Conservation (phyloP, 2,797 vertebrate genomes). For the Bufotes viridis region DNA sequence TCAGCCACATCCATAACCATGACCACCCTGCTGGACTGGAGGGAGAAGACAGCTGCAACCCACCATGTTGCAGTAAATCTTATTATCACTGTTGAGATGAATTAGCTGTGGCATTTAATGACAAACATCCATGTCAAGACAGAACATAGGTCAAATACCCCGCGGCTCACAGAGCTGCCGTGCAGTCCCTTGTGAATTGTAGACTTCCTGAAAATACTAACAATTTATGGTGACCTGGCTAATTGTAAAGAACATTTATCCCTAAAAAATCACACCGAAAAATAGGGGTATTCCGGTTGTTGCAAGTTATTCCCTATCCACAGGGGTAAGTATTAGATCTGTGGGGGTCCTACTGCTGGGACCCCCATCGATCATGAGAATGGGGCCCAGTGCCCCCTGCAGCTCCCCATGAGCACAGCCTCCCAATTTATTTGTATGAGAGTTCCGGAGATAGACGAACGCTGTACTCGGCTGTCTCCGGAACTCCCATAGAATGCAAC, state of each 20-base stretch:
- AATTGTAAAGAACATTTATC: neutral
- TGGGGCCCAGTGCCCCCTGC: too few species aligned
- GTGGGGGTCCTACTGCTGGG: too few species aligned
- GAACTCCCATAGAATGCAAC: too few species aligned
- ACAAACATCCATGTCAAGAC: slow-evolving; percentile 20
- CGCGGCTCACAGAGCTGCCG: neutral
- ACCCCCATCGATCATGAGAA: too few species aligned
- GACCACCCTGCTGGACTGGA: slow-evolving; percentile 8
- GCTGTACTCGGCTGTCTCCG: too few species aligned
- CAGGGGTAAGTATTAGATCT: too few species aligned
- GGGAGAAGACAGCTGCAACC: slow-evolving; percentile 26
- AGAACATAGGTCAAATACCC: neutral
- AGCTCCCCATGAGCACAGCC: too few species aligned
- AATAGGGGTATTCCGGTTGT: too few species aligned
- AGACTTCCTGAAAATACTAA: neutral
- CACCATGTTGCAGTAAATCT: slow-evolving; percentile 15
- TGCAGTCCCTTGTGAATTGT: neutral
- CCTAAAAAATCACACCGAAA: neutral
- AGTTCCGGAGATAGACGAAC: too few species aligned
- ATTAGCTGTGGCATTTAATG: slow-evolving; percentile 23
- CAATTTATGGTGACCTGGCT: neutral
- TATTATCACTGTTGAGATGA: slow-evolving; percentile 42
- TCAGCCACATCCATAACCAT: neutral
- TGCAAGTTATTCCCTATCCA: too few species aligned
- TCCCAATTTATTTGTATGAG: too few species aligned